A percentile compares a stretch with the other conserved stretches of the same genome.
Evolutionary conservation across 1,140 invertebrate species (phyloP).

Genomic region (Leptinotarsa lineolata): DNA sequence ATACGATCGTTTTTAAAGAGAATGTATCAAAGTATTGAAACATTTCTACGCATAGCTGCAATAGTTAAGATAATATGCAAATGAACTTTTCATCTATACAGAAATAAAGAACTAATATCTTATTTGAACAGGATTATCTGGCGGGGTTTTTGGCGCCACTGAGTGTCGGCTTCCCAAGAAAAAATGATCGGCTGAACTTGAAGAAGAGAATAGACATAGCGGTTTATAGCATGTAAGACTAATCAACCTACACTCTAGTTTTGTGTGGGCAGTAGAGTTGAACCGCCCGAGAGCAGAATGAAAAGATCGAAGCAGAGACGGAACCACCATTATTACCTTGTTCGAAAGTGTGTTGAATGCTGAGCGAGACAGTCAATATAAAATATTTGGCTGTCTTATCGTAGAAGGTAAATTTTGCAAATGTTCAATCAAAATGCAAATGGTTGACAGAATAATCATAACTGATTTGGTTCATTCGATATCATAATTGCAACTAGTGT

Average conservation of each 20-base stretch:
- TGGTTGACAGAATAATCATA: no score
- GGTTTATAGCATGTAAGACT: slow-evolving; percentile 39
- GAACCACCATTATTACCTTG: slow-evolving; percentile 1
- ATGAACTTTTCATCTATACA: slow-evolving; percentile 7
- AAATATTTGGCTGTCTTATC: neutral
- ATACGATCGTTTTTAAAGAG: neutral
- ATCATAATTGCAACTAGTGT: no score
- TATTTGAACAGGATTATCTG: slow-evolving; percentile 24
- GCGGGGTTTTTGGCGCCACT: slow-evolving; percentile 27
- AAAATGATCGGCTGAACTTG: slow-evolving; percentile 17
- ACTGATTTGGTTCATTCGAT: no score
- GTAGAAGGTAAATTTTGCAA: neutral
- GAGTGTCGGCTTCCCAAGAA: slow-evolving; percentile 23
- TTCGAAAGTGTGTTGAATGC: neutral
- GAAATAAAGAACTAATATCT: slow-evolving; percentile 17
- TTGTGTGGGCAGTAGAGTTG: slow-evolving; percentile 37
- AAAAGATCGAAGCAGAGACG: slow-evolving; percentile 12
- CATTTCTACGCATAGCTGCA: no score
- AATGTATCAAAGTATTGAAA: neutral
- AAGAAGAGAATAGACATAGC: slow-evolving; percentile 36
- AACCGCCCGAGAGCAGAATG: slow-evolving; percentile 36
- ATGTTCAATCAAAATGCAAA: neutral
- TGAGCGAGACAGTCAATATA: neutral
- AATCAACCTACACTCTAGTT: slow-evolving; percentile 41
- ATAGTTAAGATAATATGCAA: slow-evolving; percentile 5